Evolutionary conservation across 2,113 vertebrate species (phyloP).

Genomic region (Apodemus sylvaticus): DNA sequence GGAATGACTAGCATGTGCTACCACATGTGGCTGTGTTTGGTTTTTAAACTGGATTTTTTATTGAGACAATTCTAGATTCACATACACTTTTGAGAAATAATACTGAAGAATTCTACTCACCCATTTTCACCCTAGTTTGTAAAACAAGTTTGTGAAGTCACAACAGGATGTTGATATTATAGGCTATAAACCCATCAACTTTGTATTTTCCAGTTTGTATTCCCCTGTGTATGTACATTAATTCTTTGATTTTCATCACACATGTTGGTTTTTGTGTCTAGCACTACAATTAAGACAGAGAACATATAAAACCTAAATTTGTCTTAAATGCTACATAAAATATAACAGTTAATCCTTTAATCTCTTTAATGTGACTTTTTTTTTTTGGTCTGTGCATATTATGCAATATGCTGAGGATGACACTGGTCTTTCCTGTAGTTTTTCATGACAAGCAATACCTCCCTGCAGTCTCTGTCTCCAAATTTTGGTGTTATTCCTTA

Average conservation of each 20-base stretch:
- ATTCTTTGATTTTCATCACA: background rate
- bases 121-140: background rate
- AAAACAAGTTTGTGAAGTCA: background rate
- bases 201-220: background rate
- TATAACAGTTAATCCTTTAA: background rate
- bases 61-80: background rate
- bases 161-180: background rate
- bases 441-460: background rate
- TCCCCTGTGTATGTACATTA: background rate
- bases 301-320: background rate
- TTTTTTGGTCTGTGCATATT: background rate
- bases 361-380: background rate
- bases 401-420: background rate
- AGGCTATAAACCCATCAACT: background rate
- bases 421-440: background rate
- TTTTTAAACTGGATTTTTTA: background rate
- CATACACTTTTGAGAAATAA: background rate
- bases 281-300: background rate
- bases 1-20: background rate
- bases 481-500: background rate
- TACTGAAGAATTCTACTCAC: background rate
- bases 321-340: background rate
- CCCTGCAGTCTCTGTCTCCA: background rate
- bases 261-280: background rate
- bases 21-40: background rate